Evolutionary conservation across 2,888 invertebrate genomes (phyloP).

Genomic region (Dynastes grantii): DNA sequence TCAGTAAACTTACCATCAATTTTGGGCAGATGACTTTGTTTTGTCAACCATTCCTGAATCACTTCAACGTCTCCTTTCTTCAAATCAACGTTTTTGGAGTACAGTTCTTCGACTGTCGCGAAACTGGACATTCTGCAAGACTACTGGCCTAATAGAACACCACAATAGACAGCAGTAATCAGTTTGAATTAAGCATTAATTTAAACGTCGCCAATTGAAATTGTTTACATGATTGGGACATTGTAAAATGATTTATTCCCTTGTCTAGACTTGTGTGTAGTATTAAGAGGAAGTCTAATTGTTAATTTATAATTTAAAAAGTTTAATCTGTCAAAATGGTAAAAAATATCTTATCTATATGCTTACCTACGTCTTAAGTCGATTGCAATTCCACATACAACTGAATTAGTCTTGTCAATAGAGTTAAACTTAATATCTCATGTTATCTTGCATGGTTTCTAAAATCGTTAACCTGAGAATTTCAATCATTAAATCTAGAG

Average conservation of each 20-base stretch:
- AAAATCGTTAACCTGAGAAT: neutral
- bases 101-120: constrained; percentile 72
- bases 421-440: neutral
- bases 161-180: neutral
- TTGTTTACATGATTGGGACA: no score
- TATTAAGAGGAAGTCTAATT: no score
- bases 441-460: constrained; percentile 1
- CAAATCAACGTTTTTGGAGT: constrained; percentile 76
- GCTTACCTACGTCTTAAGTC: no score
- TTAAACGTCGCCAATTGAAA: neutral
- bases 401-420: neutral
- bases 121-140: constrained; percentile 33
- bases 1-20: constrained; percentile 37
- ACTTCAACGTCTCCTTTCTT: constrained; percentile 76
- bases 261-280: no score
- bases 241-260: no score
- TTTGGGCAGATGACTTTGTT: constrained; percentile 79
- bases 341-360: no score
- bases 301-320: no score
- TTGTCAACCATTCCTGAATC: constrained; percentile 76
- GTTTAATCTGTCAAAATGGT: no score
- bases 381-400: neutral
- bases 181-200: no score
- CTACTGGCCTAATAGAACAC: neutral
- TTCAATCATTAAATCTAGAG: no score